Evolutionary conservation across 2,888 invertebrate genomes (phyloP), one percentile per base, ranked within the genome.

Genomic region (Phania funesta): DNA sequence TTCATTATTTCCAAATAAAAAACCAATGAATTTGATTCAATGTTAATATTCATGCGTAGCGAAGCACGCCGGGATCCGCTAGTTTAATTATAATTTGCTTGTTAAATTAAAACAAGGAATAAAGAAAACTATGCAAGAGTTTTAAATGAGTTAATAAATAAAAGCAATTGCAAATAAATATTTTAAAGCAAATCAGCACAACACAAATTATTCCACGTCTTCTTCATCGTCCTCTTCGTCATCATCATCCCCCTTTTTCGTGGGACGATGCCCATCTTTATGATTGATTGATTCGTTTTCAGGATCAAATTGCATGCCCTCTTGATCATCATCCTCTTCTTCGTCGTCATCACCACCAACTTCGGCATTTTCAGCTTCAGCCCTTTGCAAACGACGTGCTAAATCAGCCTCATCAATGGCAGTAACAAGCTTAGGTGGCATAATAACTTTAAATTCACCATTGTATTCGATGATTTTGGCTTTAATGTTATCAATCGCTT

Each of bases 361-460:
- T 92, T 99, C 98, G 0, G 96, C 95, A 91, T 99, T 99, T 91
- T 98, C 98, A 56, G 96, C 94, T 90, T 98, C 98, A 13, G 98
- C 95, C 84, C 95, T 93, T 92, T 98, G 98, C 95, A 99, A 95
- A 91, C 98, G 97, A 88, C 96, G 93, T 65, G 96, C 96, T 86
- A 99, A 92, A 90, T 99, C 99, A 1, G 97, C 97, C 91, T 99
- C 99, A 91, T 99, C 99, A 18, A 97, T 95, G 70, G 99, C 99
- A 0, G 99, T 99, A 29, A 99, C 99, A 84, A 99, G 98, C 92
- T 99, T 98, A 52, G 99, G 98, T 95, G 97, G 96, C 96, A 98
- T 97, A 91, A 98, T 97, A 78, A 99, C 93, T 88, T 96, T 96
- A 90, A 99, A 99, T 79, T 97, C 97, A 46, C 99, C 99, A 26